Percentiles rank a stretch among this genome's conserved stretches.
Evolutionary conservation across 2,888 invertebrate species (phyloP).

Genomic region (Stomorhina lunata): DNA sequence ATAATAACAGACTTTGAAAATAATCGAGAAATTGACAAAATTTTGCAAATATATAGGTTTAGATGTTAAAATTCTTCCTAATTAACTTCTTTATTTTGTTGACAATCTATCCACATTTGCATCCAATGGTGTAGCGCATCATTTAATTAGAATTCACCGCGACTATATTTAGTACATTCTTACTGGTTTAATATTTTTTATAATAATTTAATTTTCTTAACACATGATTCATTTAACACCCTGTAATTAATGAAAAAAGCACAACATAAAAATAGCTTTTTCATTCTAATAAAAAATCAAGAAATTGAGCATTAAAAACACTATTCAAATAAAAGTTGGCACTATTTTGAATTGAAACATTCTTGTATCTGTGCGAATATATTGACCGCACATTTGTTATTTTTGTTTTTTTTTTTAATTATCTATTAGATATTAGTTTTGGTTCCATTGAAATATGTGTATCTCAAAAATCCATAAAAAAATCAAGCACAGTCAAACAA

Average conservation of each 20-base stretch:
- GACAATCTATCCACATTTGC: too few relatives aligned
- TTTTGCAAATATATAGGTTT: too few relatives aligned
- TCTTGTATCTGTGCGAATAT: background rate
- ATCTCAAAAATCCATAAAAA: background rate
- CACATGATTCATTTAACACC: background rate
- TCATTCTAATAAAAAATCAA: slow-evolving; percentile 26
- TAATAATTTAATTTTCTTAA: background rate
- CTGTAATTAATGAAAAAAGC: slow-evolving; percentile 29
- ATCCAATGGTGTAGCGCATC: too few relatives aligned
- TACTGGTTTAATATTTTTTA: too few relatives aligned
- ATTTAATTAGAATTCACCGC: too few relatives aligned
- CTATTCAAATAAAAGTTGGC: background rate
- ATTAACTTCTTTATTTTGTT: too few relatives aligned
- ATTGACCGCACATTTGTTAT: slow-evolving; percentile 16
- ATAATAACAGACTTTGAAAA: too few relatives aligned
- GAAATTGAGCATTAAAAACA: slow-evolving; percentile 10
- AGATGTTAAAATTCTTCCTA: too few relatives aligned
- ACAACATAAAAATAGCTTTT: slow-evolving; percentile 36
- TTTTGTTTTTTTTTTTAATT: background rate
- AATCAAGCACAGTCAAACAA: background rate
- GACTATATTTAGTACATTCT: too few relatives aligned
- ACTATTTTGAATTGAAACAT: slow-evolving; percentile 18
- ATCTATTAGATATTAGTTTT: slow-evolving; percentile 6
- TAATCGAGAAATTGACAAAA: too few relatives aligned
- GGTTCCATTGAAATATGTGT: background rate